phyloP scores from a whole-genome alignment of 2,113 vertebrate genomes.

The Urocitellus parryii region DNA sequence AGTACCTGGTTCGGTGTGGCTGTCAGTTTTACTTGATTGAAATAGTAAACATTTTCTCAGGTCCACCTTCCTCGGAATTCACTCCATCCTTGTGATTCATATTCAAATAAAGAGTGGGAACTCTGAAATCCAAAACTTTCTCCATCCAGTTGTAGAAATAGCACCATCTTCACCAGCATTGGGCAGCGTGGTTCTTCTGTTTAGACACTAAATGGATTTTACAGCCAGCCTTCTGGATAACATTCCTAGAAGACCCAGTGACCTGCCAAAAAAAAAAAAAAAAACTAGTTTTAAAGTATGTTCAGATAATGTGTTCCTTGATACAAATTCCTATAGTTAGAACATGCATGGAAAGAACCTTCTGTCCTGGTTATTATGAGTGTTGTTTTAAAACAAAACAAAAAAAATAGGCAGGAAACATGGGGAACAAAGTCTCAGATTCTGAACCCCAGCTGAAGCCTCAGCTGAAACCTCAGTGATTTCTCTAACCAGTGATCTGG shows the following conservation, averaged over 20 bases:
- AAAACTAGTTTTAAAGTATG: not conserved
- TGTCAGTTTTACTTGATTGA: not conserved
- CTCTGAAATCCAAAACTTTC: not conserved
- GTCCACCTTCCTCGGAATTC: not conserved
- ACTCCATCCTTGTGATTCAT: not conserved
- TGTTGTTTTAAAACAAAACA: not conserved
- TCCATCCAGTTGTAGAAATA: not conserved
- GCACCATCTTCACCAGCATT: not conserved
- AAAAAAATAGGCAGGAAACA: not conserved
- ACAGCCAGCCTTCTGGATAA: not conserved
- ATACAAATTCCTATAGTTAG: not conserved
- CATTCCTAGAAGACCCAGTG: constrained; percentile 25
- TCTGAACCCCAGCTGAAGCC: not conserved
- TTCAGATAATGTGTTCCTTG: constrained; percentile 16
- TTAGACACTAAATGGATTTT: not conserved
- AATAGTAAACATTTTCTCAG: not conserved
- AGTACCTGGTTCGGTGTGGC: not conserved
- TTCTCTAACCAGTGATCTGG: not conserved
- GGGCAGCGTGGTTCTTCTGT: not conserved
- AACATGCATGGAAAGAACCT: not conserved
- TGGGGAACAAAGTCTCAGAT: not conserved
- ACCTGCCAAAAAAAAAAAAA: not conserved
- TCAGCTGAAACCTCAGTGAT: not conserved
- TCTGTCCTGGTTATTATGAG: constrained; percentile 13
- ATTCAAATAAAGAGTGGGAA: not conserved